phyloP scores from a whole-genome alignment of 2,888 invertebrate species.

The Ecliptopera silaceata region DNA sequence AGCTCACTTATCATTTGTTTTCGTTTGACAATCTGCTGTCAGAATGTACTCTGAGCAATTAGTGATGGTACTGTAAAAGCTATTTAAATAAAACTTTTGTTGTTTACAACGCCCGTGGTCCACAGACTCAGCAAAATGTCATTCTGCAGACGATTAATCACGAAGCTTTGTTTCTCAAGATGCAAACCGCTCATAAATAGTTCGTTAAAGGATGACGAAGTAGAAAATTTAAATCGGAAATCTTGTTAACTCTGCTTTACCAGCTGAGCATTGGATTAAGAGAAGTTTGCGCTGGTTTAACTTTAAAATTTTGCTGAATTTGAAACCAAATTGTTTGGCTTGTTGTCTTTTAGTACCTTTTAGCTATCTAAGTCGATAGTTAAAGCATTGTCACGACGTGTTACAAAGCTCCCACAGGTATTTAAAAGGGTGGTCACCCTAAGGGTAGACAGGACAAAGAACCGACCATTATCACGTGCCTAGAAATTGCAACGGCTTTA shows the following conservation, averaged over 20 bases:
- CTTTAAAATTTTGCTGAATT: conserved; percentile 14
- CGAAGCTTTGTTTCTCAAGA: conserved; percentile 52
- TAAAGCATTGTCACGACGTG: conserved; percentile 8
- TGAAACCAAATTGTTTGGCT: background rate
- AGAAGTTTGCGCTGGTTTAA: conserved; percentile 18
- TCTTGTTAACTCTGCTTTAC: conserved; percentile 28
- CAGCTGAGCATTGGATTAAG: conserved; percentile 20
- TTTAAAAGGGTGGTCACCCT: conserved; percentile 42
- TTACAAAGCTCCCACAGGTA: conserved; percentile 33
- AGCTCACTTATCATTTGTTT: conserved; percentile 49
- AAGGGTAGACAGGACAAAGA: conserved; percentile 54
- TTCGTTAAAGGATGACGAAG: conserved; percentile 45
- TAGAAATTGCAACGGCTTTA: conserved; percentile 59
- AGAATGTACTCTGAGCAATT: conserved; percentile 64
- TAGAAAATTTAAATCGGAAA: conserved; percentile 30
- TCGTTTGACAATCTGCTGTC: conserved; percentile 58
- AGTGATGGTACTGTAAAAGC: conserved; percentile 55
- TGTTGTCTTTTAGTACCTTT: background rate
- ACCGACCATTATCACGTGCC: conserved; percentile 51
- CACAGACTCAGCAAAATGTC: conserved; percentile 53
- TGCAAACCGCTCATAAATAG: conserved; percentile 60
- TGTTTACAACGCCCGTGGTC: conserved; percentile 50
- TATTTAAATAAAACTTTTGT: conserved; percentile 65
- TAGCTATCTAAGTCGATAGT: background rate
- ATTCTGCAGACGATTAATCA: conserved; percentile 64